Conservation (phyloP, 2,888 invertebrate species). For the Agelastica alni region DNA sequence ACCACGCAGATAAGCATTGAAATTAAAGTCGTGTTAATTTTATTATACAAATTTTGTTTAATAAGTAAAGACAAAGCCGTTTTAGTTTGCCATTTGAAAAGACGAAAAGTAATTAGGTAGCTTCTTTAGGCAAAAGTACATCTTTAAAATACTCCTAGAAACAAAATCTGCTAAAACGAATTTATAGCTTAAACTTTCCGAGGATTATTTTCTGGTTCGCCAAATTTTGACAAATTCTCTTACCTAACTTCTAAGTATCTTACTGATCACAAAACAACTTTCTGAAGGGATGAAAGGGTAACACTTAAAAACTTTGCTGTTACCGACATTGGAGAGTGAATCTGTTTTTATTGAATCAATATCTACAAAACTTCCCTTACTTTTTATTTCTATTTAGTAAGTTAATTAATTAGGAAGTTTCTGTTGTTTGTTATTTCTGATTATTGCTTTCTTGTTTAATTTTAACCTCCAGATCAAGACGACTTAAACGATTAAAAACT, state of each 20-base stretch:
- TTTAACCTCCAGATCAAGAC: no score
- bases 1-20: no score
- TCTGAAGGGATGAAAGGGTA: constrained; percentile 18
- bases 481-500: no score
- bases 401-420: background rate
- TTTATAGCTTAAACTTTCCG: constrained; percentile 10
- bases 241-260: constrained; percentile 18
- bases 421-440: no score
- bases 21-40: no score
- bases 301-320: constrained; percentile 5
- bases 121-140: constrained; percentile 2
- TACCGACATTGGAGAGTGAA: background rate
- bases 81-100: background rate
- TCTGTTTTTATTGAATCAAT: background rate
- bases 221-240: constrained; percentile 20
- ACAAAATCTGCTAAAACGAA: constrained; percentile 12
- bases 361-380: background rate
- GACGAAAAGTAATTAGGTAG: constrained; percentile 5
- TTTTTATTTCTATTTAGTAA: constrained; percentile 4
- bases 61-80: background rate
- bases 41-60: no score
- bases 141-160: constrained; percentile 4
- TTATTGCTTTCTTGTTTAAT: no score
- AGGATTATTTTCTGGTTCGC: constrained; percentile 19
- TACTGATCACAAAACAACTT: constrained; percentile 18